phyloP scores from a whole-genome alignment of 2,888 invertebrate species.

The Diarsia rubi region DNA sequence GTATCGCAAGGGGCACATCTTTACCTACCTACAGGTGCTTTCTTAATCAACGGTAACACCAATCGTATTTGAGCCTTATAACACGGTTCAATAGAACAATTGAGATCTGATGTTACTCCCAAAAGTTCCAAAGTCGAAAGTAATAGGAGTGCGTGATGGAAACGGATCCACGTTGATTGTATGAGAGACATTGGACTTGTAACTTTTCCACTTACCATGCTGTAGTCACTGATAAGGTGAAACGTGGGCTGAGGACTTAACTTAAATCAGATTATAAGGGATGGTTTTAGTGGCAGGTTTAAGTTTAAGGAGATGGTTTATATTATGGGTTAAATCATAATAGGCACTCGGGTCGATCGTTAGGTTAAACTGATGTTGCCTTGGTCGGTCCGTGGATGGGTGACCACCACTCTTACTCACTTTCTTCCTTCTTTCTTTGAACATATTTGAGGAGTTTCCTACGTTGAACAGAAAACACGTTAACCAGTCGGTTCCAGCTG shows the following conservation, averaged over 20 bases:
- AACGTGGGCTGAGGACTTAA: constrained; percentile 36
- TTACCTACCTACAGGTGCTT: background rate
- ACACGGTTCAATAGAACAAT: constrained; percentile 52
- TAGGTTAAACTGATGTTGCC: background rate
- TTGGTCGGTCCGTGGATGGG: background rate
- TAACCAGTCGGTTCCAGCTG: background rate
- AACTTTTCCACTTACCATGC: constrained; percentile 57
- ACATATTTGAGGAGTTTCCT: background rate
- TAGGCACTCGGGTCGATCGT: background rate
- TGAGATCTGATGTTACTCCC: constrained; percentile 38
- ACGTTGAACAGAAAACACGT: background rate
- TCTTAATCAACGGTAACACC: constrained; percentile 15
- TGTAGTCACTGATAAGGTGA: constrained; percentile 46
- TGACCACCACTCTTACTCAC: background rate
- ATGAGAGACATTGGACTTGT: constrained; percentile 38
- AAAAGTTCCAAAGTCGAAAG: constrained; percentile 53
- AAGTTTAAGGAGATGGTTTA: constrained; percentile 4
- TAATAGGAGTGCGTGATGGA: constrained; percentile 53
- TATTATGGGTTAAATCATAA: background rate
- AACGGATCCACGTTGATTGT: constrained; percentile 51
- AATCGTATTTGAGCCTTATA: constrained; percentile 48
- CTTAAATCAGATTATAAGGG: constrained; percentile 48
- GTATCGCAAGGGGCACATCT: no score
- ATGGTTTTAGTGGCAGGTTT: constrained; percentile 3
- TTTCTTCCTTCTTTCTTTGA: no score